Conservation (phyloP, 64 coral and sea anemone genomes). For the Hydrozoanthus tunicans region DNA sequence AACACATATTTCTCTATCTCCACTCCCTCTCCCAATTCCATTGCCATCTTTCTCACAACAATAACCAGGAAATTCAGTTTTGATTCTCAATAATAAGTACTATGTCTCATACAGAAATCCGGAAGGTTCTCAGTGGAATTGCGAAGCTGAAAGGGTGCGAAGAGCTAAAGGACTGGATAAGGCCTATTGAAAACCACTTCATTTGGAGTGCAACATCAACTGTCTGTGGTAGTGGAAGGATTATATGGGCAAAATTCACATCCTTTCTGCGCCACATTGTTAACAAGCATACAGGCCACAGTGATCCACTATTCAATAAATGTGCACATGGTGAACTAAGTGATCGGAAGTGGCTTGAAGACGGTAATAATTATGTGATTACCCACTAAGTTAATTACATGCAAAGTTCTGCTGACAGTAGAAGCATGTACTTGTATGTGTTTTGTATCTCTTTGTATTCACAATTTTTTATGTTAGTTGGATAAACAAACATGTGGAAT, state of each 20-base stretch:
- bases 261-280: conserved; percentile 62
- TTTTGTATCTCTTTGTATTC: conserved; percentile 23
- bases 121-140: conserved; percentile 56
- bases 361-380: conserved; percentile 42
- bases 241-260: conserved; percentile 76
- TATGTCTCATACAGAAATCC: conserved; percentile 39
- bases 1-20: conserved; percentile 8
- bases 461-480: conserved; percentile 24
- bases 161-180: conserved; percentile 51
- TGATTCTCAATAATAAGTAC: neutral
- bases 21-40: conserved; percentile 5
- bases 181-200: conserved; percentile 70
- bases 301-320: conserved; percentile 61
- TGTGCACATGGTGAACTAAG: conserved; percentile 67
- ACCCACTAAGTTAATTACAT: neutral
- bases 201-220: conserved; percentile 73
- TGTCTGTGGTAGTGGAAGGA: conserved; percentile 56
- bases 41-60: conserved; percentile 1
- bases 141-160: conserved; percentile 47
- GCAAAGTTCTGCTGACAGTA: conserved; percentile 9
- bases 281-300: conserved; percentile 54
- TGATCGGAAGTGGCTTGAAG: conserved; percentile 51
- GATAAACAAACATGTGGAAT: neutral
- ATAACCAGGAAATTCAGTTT: conserved; percentile 20
- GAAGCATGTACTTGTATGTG: conserved; percentile 10